Percentiles rank a stretch among this genome's conserved stretches.
Evolutionary conservation across 2,113 vertebrate species (phyloP).

Genomic region (Okapia johnstoni): DNA sequence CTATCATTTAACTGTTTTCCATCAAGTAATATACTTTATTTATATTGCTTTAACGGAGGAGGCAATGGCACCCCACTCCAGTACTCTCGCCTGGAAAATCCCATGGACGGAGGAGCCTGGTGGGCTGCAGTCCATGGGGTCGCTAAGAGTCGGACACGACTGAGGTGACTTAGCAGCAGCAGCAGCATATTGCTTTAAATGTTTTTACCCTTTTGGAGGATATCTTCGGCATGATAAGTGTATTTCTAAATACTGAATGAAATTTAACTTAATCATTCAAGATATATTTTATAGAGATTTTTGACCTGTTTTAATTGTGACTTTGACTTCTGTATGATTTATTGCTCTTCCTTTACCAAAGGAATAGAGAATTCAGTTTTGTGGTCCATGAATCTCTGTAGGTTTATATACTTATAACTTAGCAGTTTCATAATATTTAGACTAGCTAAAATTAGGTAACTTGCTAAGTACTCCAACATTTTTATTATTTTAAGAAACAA

Average conservation of each 20-base stretch:
- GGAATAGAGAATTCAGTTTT: background rate
- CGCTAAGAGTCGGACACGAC: no score
- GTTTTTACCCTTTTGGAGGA: background rate
- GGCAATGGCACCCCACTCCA: no score
- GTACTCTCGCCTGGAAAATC: no score
- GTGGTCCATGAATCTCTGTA: background rate
- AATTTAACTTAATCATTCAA: background rate
- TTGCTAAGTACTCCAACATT: background rate
- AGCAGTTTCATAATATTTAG: background rate
- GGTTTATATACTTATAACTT: background rate
- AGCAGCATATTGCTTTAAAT: background rate
- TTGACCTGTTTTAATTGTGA: background rate
- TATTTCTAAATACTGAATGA: background rate
- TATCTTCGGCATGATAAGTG: background rate
- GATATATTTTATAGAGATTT: background rate
- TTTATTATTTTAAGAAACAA: background rate
- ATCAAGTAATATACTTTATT: background rate
- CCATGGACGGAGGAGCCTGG: no score
- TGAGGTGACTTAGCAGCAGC: no score
- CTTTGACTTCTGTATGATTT: background rate
- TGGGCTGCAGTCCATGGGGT: no score
- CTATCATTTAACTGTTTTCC: background rate
- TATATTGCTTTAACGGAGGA: background rate
- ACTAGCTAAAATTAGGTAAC: background rate
- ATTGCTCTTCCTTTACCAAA: background rate